Base-by-base conservation (phyloP, 2,888 invertebrate genomes). In the Tipula lateralis region DNA sequence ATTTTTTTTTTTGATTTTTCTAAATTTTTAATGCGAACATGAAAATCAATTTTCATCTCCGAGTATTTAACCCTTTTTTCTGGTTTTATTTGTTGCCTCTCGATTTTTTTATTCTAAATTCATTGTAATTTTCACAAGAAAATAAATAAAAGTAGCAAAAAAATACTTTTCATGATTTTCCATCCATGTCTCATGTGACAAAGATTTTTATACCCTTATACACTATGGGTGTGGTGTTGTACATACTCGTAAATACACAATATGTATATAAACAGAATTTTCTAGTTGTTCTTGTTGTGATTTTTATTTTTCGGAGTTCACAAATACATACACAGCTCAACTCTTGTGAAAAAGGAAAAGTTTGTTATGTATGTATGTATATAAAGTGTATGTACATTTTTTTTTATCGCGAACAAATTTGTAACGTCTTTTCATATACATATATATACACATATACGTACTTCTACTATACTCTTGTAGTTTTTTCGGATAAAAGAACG, bases 21-120 rank as follows among this genome's bases (percentile, higher is more conserved):
- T 50, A 50, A 50, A 50, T 50, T 50, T 50, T 50, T 50, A 50
- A 50, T 50, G 44, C 44, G 44, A 50, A 50, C 44, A 50, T 50
- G 44, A 50, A 50, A 50, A 50, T 50, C 44, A 50, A 50, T 50
- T 44, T 50, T 50, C 44, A 50, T 50, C 44, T 50, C 16, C 16
- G n/a, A 50, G 44, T 50, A 50, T 50, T 50, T 50, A 50, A 50
- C 44, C 44, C 44, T 50, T 50, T 50, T 44, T 50, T 16, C 5
- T 50, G 44, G 44, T 50, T 50, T 50, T 50, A 50, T 50, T 50
- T 50, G 44, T 50, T 50, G 44, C 44, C 44, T 16, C 44, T 50
- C 44, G 44, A 50, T 50, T 50, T 50, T 50, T 50, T 16, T 16
- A 50, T 50, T 50, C 44, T 50, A 50, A 50, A 50, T 50, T 50